Conservation (phyloP, 2,113 vertebrate species). For the Agapornis roseicollis region DNA sequence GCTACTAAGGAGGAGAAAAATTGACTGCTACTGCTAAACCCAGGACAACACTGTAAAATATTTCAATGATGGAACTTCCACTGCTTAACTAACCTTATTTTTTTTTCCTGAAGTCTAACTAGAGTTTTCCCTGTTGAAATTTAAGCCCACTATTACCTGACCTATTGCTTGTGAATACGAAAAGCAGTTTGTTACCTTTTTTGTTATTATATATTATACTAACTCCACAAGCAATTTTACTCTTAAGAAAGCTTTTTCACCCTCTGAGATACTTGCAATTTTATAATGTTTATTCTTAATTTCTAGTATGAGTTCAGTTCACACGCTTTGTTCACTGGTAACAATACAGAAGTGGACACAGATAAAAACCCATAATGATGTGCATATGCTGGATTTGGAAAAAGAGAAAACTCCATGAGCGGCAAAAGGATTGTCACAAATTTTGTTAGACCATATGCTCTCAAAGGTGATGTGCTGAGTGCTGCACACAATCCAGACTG, state of each 20-base stretch:
- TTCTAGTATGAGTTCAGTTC: neutral
- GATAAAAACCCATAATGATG: neutral
- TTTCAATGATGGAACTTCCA: neutral
- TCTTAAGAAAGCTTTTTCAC: neutral
- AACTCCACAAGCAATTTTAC: neutral
- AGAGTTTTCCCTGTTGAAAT: neutral
- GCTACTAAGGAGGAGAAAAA: too few relatives aligned
- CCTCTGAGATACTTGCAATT: neutral
- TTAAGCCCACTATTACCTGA: neutral
- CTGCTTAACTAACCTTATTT: neutral
- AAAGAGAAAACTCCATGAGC: neutral
- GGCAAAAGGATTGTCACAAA: neutral
- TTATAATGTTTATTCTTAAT: neutral
- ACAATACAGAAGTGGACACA: neutral
- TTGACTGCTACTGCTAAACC: too few relatives aligned
- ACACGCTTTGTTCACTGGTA: neutral
- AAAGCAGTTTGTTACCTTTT: neutral
- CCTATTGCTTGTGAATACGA: neutral
- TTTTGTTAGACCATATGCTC: neutral
- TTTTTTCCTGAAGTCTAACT: neutral
- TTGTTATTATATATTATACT: neutral
- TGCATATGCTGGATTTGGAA: neutral
- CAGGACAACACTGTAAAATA: neutral
- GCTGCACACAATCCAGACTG: neutral
- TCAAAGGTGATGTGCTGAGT: neutral